Evolutionary conservation across 1,140 invertebrate species (phyloP), one percentile per base, ranked within the genome.

Genomic region (Linepithema humile): DNA sequence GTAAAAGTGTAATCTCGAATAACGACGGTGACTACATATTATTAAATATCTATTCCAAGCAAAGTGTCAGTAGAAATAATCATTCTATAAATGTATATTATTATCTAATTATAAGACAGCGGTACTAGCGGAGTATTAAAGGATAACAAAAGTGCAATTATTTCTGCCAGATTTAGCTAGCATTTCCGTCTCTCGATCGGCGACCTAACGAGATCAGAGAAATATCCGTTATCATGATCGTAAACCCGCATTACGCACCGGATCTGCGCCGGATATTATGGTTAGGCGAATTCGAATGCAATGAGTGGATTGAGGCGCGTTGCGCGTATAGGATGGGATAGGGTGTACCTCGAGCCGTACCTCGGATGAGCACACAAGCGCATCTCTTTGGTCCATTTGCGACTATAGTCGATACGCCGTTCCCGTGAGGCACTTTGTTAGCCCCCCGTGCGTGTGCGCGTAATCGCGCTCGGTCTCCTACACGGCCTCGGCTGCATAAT

Each of bases 361-460:
- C n/a, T 69, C 43, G 17, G 35, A 53, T 72, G 29, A 48, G 43
- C 40, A 15, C 26, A 53, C 43, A 12, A 60, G 7, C 15, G 7
- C 55, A 45, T 84, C 86, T 74, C 73, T 80, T 87, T 70, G 86
- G 67, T 88, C 86, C 73, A 87, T 88, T 87, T 88, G 74, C 73
- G 57, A 59, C 60, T 55, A 55, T 17, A 83, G 26, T 43, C 73
- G 59, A 57, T 60, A 38, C 20, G 38, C 43, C 5, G 15, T 82
- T 84, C 86, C 82, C 85, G 70, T 29, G 82, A 50, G 86, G 55
- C 67, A 87, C 85, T 87, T 88, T 69, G 86, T 87, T 87, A 88
- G 45, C 50, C 67, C 59, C 57, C 57, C 83, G 72, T 43, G 35
- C 53, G 60, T 55, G 55, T 65, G 70, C 45, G 35, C 20, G 20